Base-by-base conservation (phyloP, 2,888 invertebrate species). In the Drosophila quasianomalipes region DNA sequence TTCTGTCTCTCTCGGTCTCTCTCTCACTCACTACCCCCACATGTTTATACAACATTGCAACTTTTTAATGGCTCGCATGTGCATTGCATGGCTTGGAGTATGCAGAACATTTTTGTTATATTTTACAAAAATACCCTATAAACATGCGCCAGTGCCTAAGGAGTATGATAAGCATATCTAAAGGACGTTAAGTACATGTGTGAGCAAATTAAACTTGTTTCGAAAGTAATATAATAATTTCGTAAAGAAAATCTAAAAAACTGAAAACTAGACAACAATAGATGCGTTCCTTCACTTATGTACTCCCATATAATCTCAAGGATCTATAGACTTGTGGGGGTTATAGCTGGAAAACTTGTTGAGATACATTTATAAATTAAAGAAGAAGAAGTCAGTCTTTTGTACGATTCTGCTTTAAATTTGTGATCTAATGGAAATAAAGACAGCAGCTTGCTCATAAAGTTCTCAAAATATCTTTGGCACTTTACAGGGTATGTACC, bases 1-100 rank as follows among this genome's bases (percentile, higher is more conserved):
- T n/a, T 19, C 30, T 12, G 26, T 14, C 30, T 39, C 31, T n/a
- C 41, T 26, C 1, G 0, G 19, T 16, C 26, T 3, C 37, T 7
- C 39, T 31, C 22, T 9, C 37, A 26, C 7, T 47, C 16, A 9
- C 5, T 33, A n/a, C 12, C n/a, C n/a, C 28, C 9, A 57, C 51
- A 16, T 62, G 60, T 62, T 73, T 53, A 58, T 39, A 31, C 37
- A 68, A 62, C 47, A 62, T 73, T 76, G 70, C 74, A 84, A 81
- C 82, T 78, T 78, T 80, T 87, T 83, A 81, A 85, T 83, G 65
- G 78, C 88, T 73, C 82, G 73, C 79, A 79, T 76, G 80, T 79
- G 76, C 79, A 79, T 76, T 73, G 63, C 33, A 63, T 53, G 60
- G 52, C 49, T 53, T 19, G 39, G 49, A 69, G 66, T 54, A 57